phyloP scores from a whole-genome alignment of 2,113 vertebrate genomes.

The Lucifuga dentata region DNA sequence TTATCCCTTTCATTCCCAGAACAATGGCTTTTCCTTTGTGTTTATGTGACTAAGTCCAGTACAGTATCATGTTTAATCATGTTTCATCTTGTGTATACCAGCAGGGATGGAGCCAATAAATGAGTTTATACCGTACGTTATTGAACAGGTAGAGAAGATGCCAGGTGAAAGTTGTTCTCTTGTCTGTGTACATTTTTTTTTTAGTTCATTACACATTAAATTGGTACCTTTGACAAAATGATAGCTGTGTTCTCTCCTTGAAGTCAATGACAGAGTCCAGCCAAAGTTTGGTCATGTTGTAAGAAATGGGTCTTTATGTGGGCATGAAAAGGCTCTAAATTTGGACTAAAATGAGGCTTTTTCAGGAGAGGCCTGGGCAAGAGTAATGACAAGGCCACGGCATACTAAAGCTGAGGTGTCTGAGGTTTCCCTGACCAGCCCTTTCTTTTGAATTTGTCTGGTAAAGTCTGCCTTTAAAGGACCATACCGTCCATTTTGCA shows the following conservation, averaged over 20 bases:
- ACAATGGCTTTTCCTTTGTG: conserved; percentile 20
- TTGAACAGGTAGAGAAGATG: neutral
- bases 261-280: conserved; percentile 10
- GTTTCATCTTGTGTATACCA: neutral
- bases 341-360: conserved; percentile 7
- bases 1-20: conserved; percentile 10
- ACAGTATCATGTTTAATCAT: neutral
- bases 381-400: conserved; percentile 44
- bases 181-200: neutral
- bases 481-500: no score
- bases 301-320: conserved; percentile 30
- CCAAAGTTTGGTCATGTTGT: conserved; percentile 1
- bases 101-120: conserved; percentile 1
- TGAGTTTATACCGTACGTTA: neutral
- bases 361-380: conserved; percentile 9
- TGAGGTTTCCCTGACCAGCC: conserved; percentile 34
- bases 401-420: conserved; percentile 30
- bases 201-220: neutral
- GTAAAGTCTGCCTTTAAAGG: conserved; percentile 27
- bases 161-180: no score
- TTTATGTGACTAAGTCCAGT: conserved; percentile 2
- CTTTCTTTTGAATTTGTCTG: conserved; percentile 7
- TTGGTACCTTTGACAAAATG: conserved; percentile 6
- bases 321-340: conserved; percentile 45
- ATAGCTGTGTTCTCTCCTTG: conserved; percentile 7